Evolutionary conservation across 2,113 vertebrate species (phyloP).

Genomic region (Bos javanicus): DNA sequence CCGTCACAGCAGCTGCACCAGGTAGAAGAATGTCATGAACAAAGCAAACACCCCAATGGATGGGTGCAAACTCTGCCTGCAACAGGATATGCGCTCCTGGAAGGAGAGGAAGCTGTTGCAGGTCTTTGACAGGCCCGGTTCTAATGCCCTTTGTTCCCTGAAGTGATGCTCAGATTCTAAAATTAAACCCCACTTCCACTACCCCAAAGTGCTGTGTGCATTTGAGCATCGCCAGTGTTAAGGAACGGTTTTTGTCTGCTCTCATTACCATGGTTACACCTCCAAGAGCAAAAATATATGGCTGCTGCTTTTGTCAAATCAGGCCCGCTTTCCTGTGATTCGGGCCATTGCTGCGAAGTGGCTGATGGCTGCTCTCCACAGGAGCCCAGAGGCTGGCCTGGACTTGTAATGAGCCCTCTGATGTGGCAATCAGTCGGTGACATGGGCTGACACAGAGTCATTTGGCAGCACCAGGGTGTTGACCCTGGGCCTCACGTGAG

Average conservation of each 20-base stretch:
- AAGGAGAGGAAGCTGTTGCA: neutral
- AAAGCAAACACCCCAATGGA: rapidly evolving
- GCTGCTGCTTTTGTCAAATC: neutral
- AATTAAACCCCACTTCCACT: neutral
- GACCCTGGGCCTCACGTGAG: rapidly evolving
- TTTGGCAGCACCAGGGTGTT: rapidly evolving
- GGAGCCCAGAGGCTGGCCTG: neutral
- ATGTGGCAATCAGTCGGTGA: too few relatives aligned
- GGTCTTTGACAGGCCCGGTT: neutral
- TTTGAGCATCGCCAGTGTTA: neutral
- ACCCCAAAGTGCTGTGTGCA: neutral
- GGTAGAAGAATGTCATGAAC: neutral
- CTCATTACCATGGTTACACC: slow-evolving; percentile 70
- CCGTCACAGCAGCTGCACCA: neutral
- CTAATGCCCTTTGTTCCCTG: neutral
- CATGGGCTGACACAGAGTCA: neutral
- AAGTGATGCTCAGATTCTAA: neutral
- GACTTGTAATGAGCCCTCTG: neutral
- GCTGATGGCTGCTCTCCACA: neutral
- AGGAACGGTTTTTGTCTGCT: slow-evolving; percentile 9
- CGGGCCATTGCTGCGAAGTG: neutral
- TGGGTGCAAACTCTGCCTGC: neutral
- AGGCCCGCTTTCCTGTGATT: neutral
- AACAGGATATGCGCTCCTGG: neutral
- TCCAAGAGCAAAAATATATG: neutral